Conservation (phyloP, 2,888 invertebrate genomes). For the Nycteola revayana region DNA sequence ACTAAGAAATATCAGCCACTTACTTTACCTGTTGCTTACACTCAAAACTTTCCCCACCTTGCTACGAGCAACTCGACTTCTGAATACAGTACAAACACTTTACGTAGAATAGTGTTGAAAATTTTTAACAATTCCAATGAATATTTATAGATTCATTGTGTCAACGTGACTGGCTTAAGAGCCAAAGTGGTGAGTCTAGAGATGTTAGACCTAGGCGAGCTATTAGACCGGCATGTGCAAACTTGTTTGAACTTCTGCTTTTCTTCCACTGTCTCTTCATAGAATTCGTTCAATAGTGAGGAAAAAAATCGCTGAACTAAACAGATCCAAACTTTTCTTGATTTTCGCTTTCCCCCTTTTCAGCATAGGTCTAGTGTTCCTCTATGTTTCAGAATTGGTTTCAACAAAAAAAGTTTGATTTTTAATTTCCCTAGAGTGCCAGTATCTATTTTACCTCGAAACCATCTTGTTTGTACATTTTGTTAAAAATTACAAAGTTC, state of each 20-base stretch:
- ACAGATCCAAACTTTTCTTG: conserved; percentile 20
- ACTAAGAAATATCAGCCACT: conserved; percentile 18
- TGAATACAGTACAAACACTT: conserved; percentile 25
- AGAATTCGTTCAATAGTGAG: too few species aligned
- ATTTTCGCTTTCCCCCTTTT: conserved; percentile 35
- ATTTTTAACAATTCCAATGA: conserved; percentile 40
- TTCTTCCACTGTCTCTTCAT: conserved; percentile 44
- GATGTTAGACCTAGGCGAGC: conserved; percentile 69
- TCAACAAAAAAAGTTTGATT: conserved; percentile 19
- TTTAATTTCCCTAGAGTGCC: conserved; percentile 19
- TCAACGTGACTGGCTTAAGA: conserved; percentile 79
- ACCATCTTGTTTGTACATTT: conserved; percentile 21
- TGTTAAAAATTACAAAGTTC: neutral
- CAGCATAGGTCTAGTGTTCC: conserved; percentile 30
- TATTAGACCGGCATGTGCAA: conserved; percentile 69
- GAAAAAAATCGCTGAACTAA: conserved; percentile 6
- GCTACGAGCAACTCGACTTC: conserved; percentile 21
- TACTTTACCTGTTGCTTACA: conserved; percentile 39
- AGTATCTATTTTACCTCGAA: conserved; percentile 21
- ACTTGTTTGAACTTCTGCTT: conserved; percentile 48
- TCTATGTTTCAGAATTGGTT: conserved; percentile 19
- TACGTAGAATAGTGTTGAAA: conserved; percentile 29
- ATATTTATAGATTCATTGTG: conserved; percentile 80
- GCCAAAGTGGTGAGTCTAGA: conserved; percentile 81
- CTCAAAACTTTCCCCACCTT: conserved; percentile 30